Base-by-base conservation (phyloP, 1,140 invertebrate species). In the Drosophila pandora region DNA sequence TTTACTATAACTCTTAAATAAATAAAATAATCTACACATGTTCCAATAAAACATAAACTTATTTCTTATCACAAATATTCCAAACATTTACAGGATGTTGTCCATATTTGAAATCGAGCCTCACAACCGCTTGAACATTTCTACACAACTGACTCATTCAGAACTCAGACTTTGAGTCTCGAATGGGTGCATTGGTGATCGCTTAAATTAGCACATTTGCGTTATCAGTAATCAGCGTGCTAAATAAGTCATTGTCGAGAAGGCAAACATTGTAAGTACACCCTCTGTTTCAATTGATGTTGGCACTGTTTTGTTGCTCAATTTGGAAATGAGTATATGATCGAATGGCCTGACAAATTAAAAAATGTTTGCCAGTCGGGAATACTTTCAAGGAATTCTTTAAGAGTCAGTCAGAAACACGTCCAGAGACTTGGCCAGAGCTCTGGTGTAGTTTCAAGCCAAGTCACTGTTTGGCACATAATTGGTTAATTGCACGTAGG, bases 161-260 rank as follows among this genome's bases (percentile, higher is more conserved):
- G 34, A 37, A 23, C 1, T 59, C 60, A 28, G 34, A 37, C 13
- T 43, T 34, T 32, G 28, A 21, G 37, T 17, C 48, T 56, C 37
- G 54, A 32, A 54, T 28, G 45, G 57, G n/a, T 34, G 47, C 47
- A 60, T 10, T 12, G 49, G n/a, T 10, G 48, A 17, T 60, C 32
- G n/a, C n/a, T 43, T 17, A 39, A 52, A 62, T 73, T 73, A 73
- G 69, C 70, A 54, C 70, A 43, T 43, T 12, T 54, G 50, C 34
- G 63, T 41, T 69, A 70, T 70, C 63, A 69, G 67, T 50, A 63
- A 73, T 73, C 50, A 73, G 69, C 23, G 30, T 32, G 69, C 70
- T 73, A 73, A 74, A 75, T 74, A 74, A 74, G 71, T 75, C 72
- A 65, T 75, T 75, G 61, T 48, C 62, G 73, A 49, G 73, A 43